phyloP scores from a whole-genome alignment of 2,797 vertebrate species.

The Paramormyrops hopkinsi region DNA sequence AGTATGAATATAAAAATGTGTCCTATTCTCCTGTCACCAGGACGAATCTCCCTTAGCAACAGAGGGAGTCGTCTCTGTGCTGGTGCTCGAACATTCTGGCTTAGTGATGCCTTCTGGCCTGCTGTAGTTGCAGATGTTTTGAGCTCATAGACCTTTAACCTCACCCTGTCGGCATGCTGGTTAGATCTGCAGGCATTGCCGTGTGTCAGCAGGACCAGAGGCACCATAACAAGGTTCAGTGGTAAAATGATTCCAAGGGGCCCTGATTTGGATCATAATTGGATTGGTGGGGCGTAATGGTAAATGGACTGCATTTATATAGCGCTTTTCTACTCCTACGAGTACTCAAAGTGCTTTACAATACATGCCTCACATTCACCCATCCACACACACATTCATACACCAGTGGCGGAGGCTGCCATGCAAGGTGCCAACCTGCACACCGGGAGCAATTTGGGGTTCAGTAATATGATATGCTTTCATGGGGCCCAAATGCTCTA shows the following conservation, averaged over 20 bases:
- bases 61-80: background rate
- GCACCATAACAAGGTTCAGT: background rate
- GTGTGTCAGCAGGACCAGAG: slow-evolving; percentile 43
- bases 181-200: slow-evolving; percentile 47
- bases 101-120: slow-evolving; percentile 1
- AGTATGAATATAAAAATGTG: background rate
- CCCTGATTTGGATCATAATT: background rate
- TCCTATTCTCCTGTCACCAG: background rate
- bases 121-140: slow-evolving; percentile 51
- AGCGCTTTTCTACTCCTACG: no score
- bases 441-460: no score
- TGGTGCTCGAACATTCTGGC: slow-evolving; percentile 11
- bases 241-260: background rate
- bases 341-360: no score
- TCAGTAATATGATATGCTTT: background rate
- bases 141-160: slow-evolving; percentile 44
- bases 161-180: slow-evolving; percentile 63
- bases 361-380: no score
- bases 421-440: no score
- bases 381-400: no score
- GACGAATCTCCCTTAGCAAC: background rate
- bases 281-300: background rate
- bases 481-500: background rate
- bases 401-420: no score
- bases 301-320: no score